Evolutionary conservation across 2,888 invertebrate species (phyloP), one percentile per base, ranked within the genome.

Genomic region (Perithous albicinctus): DNA sequence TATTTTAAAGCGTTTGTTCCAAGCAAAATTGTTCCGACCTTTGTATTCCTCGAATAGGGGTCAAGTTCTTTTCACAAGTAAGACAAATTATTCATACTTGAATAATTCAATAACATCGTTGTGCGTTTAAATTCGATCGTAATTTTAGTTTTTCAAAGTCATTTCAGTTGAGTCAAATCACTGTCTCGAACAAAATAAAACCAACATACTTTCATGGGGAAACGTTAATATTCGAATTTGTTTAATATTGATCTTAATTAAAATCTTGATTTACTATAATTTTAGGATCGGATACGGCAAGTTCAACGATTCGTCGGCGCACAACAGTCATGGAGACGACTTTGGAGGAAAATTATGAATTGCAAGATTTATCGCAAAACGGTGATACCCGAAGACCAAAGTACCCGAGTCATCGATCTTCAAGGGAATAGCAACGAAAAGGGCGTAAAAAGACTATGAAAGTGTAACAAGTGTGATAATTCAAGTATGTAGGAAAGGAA

Each of bases 331-430:
- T 90, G 83, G 92, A 93, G 89, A 88, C 93, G 85, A 93, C 93
- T 35, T 94, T 94, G 93, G 91, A 92, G 81, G 93, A 94, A 86
- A 92, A 91, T 75, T 93, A 93, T 84, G 94, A 94, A 86, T 84
- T 94, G 86, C 91, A 72, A 20, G 78, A 80, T n/a, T 48, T 86
- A 20, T 63, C 85, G 43, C 46, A 38, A 8, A 73, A 64, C 66
- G 66, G 74, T 12, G 41, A 74, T 51, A 38, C 66, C 7, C 67
- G 66, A 48, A 56, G n/a, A 26, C 26, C 74, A n/a, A 78, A 78
- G 41, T 61, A 66, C 59, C 43, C 75, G 2, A 72, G 75, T 43
- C 74, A 70, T 29, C 78, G 59, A 75, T 61, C 70, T 0, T 82
- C 59, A 18, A 59, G 56, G 7, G 70, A 78, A 6, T 41, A 59